Base-by-base conservation (phyloP, 2,113 vertebrate genomes). In the Odocoileus virginianus region DNA sequence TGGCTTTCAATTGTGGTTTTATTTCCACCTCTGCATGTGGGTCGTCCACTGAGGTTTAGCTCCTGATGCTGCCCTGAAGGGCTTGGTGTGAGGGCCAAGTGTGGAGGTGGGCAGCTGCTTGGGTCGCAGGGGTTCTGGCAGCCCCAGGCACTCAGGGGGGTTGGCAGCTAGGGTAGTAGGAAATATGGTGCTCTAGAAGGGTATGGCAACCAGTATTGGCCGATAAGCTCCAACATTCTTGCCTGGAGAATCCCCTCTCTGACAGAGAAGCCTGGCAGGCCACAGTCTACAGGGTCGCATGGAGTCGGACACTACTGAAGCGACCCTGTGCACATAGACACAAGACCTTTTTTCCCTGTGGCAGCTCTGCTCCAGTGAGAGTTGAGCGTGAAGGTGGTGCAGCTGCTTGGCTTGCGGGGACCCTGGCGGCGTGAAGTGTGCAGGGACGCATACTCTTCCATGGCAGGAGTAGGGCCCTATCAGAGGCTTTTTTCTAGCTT, bases 151-250 rank as follows among this genome's bases (percentile, higher is more conserved):
- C 61, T n/a, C 33, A 64, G 30, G 16, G 30, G 33, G 4, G 7
- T 67, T n/a, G 33, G 33, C 33, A 67, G 33, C 61, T 67, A n/a
- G 61, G 33, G 61, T 19, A n/a, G 61, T 10, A n/a, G 61, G 33
- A 67, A 67, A 67, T 67, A 67, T 19, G 9, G 33, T 67, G 61
- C 33, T 67, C 61, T 19, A 67, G 61, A n/a, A 67, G 33, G 16
- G 33, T 67, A n/a, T n/a, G 33, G 61, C 61, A 67, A n/a, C 61
- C 61, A 67, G 7, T n/a, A n/a, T 19, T 67, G 33, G 61, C 61
- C 0, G 1, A 67, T 4, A 67, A 0, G 7, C 16, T 10, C 33
- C 16, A 67, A 7, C 2, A 9, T n/a, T 67, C 33, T 67, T 67
- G 16, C 61, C 33, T 64, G 61, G 61, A 67, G 33, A 67, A n/a